These are phyloP conservation scores for Cephus pulcher DNA, from an alignment of 2,888 invertebrate species.

Conservation along the genomic window DNA sequence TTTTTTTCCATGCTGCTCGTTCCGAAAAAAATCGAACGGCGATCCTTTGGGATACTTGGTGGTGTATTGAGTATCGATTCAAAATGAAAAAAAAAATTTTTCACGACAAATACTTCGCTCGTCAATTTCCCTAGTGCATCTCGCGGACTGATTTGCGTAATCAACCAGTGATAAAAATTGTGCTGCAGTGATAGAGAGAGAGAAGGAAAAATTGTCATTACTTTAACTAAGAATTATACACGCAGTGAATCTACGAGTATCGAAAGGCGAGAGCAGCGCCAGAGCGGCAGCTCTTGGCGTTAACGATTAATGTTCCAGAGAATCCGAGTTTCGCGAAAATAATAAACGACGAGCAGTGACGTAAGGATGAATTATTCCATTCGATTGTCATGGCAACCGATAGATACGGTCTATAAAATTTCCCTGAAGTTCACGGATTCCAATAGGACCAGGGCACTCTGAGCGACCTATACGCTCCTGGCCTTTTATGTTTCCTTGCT, in stretches of 20 bases:
- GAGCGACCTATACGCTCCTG: not conserved
- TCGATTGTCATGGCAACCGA: not conserved
- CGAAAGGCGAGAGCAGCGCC: not conserved
- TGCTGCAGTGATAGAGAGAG: not conserved
- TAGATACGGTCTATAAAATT: not conserved
- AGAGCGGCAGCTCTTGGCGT: not conserved
- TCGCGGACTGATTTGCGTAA: not conserved
- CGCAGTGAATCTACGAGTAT: not conserved
- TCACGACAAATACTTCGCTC: not conserved
- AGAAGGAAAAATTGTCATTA: not conserved
- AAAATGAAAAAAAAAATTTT: not conserved
- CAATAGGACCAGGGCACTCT: not conserved
- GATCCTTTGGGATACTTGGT: not conserved
- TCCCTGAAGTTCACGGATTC: not conserved
- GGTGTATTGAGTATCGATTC: not conserved
- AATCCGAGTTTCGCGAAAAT: not conserved
- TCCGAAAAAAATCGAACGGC: not conserved
- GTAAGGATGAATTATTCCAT: not conserved
- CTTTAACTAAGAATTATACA: not conserved
- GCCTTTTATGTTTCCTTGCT: not conserved
- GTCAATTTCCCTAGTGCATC: not conserved
- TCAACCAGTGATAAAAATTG: not conserved
- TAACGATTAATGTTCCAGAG: not conserved
- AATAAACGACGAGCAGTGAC: not conserved
- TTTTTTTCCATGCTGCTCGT: not conserved